Evolutionary conservation across 2,797 vertebrate species (phyloP), one percentile per base, ranked within the genome.

Genomic region (Eupleurogrammus muticus): DNA sequence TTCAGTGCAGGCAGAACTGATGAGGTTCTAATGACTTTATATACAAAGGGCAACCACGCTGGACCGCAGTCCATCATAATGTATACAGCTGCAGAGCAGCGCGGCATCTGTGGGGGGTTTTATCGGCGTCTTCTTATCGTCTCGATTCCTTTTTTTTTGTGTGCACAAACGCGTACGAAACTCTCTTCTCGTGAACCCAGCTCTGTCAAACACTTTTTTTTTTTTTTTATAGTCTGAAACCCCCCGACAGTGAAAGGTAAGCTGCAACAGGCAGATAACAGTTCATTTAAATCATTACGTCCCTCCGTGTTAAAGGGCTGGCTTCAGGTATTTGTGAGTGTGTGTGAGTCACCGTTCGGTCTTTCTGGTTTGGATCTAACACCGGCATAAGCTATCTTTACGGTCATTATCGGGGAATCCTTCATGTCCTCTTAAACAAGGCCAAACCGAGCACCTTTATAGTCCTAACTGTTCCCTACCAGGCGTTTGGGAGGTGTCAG

Each of bases 21-120:
- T 92, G 92, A 90, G 85, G 77, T 85, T 86, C 89, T 92, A 93
- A 92, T 92, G 90, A 89, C 89, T 92, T 91, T 88, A 86, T 91
- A 86, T 88, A 84, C 86, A 91, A 89, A 92, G 88, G 90, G 85
- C 91, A 91, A 83, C 81, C 71, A 69, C 70, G 68, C 75, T 54
- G 79, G 75, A 36, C 81, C 48, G 58, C 70, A 81, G 67, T 75
- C 71, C 72, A 82, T 86, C 79, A 87, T 60, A 9, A 53, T 46
- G 17, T 47, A 21, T 32, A 57, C 3, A 40, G 47, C 62, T 61
- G 57, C 28, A 42, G 35, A 58, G 47, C 58, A 49, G 11, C 4
- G 14, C 42, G 57, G 36, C 46, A 53, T 60, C 20, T 24, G 59
- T 42, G 44, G 23, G 60, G 49, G 61, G 36, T 64, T 77, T 64